Percentiles rank a stretch among this genome's conserved stretches.
phyloP scores from a whole-genome alignment of 1,140 invertebrate species.

The Hyles vespertilio region DNA sequence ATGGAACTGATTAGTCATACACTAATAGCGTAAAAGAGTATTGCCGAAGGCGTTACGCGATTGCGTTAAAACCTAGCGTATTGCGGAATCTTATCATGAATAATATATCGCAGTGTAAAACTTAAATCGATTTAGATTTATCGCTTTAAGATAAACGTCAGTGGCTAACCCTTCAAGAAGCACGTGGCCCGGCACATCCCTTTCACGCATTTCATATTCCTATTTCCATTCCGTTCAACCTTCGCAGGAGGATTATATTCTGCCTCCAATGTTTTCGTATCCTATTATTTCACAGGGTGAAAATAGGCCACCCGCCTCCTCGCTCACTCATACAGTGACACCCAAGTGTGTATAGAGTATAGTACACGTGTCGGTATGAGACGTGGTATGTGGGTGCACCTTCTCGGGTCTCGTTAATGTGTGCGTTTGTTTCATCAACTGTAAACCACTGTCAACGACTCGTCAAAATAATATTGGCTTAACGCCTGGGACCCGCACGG shows the following conservation, averaged over 20 bases:
- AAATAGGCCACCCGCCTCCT: slow-evolving; percentile 73
- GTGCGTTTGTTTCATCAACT: slow-evolving; percentile 57
- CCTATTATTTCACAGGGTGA: slow-evolving; percentile 74
- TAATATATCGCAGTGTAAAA: slow-evolving; percentile 23
- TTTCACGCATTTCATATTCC: slow-evolving; percentile 71
- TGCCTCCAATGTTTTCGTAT: slow-evolving; percentile 73
- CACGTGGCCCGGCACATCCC: slow-evolving; percentile 58
- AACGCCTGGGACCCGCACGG: slow-evolving; percentile 42
- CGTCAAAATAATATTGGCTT: slow-evolving; percentile 71
- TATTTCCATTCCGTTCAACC: slow-evolving; percentile 68
- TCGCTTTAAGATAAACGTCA: slow-evolving; percentile 55
- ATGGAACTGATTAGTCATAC: too few species aligned
- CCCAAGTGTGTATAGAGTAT: slow-evolving; percentile 21
- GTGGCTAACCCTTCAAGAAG: slow-evolving; percentile 52
- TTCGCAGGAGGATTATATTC: slow-evolving; percentile 72
- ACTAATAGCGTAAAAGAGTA: not conserved
- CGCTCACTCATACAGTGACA: slow-evolving; percentile 51
- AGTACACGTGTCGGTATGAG: slow-evolving; percentile 3
- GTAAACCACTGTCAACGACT: slow-evolving; percentile 69
- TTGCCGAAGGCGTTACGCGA: not conserved
- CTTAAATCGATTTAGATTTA: slow-evolving; percentile 56
- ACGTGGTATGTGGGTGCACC: slow-evolving; percentile 29
- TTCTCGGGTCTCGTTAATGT: slow-evolving; percentile 24
- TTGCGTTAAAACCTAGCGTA: not conserved
- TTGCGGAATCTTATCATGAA: not conserved